Percentiles rank a stretch among this genome's conserved stretches.
These are phyloP conservation scores for Drosophila paulistorum DNA, from an alignment of 1,140 invertebrate genomes.

Conservation along the genomic window DNA sequence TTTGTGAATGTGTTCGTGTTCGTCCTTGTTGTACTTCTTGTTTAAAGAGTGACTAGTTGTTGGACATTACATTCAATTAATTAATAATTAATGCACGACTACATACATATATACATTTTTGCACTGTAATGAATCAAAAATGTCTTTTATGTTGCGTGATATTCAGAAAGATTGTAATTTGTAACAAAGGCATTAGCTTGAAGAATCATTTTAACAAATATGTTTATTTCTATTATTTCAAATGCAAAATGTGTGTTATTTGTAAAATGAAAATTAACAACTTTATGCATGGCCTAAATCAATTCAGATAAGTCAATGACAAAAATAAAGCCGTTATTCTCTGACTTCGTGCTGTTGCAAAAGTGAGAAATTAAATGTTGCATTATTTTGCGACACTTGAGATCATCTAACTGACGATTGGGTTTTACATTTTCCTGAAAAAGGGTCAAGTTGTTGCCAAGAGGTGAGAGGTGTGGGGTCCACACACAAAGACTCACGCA, in stretches of 20 bases:
- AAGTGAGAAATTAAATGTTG: no score
- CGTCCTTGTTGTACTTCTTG: not conserved
- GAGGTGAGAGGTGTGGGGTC: no score
- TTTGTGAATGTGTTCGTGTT: not conserved
- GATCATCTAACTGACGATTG: not conserved
- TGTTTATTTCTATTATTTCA: no score
- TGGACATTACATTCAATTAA: not conserved
- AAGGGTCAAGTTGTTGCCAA: not conserved
- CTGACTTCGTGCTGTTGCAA: no score
- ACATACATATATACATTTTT: no score
- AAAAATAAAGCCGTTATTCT: not conserved
- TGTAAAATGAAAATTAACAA: no score
- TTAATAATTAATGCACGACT: not conserved
- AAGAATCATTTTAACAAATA: not conserved
- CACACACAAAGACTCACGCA: constrained; percentile 5
- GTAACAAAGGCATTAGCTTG: not conserved
- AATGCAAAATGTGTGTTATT: no score
- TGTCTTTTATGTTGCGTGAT: not conserved
- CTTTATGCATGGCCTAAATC: no score
- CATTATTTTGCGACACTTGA: not conserved
- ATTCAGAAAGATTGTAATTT: no score
- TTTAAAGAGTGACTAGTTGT: not conserved
- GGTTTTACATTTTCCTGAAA: not conserved
- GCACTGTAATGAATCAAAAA: no score
- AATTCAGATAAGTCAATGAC: no score